phyloP scores from a whole-genome alignment of 2,888 invertebrate species.

The Galeopsomyia nigrocyanea region DNA sequence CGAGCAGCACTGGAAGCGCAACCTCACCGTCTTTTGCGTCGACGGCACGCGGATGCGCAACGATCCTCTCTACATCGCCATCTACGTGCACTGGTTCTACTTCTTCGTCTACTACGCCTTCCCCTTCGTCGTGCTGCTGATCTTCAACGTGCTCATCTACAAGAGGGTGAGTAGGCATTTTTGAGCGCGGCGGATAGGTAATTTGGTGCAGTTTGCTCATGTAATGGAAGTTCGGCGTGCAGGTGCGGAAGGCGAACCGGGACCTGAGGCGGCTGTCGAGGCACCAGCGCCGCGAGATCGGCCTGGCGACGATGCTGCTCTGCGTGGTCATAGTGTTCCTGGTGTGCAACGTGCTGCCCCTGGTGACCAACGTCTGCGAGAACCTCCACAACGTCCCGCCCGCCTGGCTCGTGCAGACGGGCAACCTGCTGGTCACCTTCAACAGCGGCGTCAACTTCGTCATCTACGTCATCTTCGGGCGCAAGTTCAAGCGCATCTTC shows the following conservation, averaged over 20 bases:
- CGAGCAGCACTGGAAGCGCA: slow-evolving; percentile 68
- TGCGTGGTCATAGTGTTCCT: slow-evolving; percentile 96
- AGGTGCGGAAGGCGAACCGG: slow-evolving; percentile 89
- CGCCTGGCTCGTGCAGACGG: slow-evolving; percentile 82
- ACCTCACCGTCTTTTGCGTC: slow-evolving; percentile 79
- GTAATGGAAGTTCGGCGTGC: slow-evolving; percentile 51
- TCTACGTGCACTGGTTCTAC: slow-evolving; percentile 96
- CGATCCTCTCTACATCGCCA: slow-evolving; percentile 81
- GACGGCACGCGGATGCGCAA: slow-evolving; percentile 78
- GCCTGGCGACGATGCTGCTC: slow-evolving; percentile 93
- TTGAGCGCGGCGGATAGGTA: slow-evolving; percentile 3
- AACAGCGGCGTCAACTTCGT: slow-evolving; percentile 98
- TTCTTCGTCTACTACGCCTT: slow-evolving; percentile 93
- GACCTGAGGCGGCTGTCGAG: slow-evolving; percentile 92
- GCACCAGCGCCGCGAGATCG: slow-evolving; percentile 91
- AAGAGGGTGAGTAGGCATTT: slow-evolving; percentile 76
- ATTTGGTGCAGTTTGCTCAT: slow-evolving; percentile 7
- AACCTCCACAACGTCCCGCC: slow-evolving; percentile 79
- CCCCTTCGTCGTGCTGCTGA: slow-evolving; percentile 89
- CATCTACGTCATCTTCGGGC: slow-evolving; percentile 97
- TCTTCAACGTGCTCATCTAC: slow-evolving; percentile 93
- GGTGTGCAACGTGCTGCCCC: slow-evolving; percentile 89
- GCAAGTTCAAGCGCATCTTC: slow-evolving; percentile 93
- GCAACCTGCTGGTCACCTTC: slow-evolving; percentile 94
- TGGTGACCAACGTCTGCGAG: slow-evolving; percentile 89